Base-by-base conservation (phyloP, 2,113 vertebrate genomes). In the Castor canadensis region DNA sequence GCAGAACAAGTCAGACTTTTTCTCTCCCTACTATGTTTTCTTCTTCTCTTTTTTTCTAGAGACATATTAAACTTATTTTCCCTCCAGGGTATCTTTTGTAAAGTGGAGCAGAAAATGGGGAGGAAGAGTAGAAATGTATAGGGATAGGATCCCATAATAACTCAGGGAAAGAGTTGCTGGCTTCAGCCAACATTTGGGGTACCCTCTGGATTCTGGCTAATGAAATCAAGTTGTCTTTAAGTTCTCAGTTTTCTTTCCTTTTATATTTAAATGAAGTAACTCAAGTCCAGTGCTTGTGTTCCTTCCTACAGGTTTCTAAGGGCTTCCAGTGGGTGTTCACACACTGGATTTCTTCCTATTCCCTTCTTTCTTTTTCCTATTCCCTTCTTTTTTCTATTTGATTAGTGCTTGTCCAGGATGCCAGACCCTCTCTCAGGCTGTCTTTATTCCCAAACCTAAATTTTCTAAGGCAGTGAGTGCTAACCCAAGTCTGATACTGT, bases 1-100 rank as follows among this genome's bases (percentile, higher is more conserved):
- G 49, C 40, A 84, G 90, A 95, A 76, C 43, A 73, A 54, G 45
- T 73, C 11, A 91, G 40, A 97, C 83, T 91, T 54, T 52, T 90
- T 35, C 92, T 9, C 71, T 82, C 40, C 11, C 28, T 0, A 15
- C 72, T 72, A 22, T 56, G 52, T 62, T 93, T 76, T 56, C 32
- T 82, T 89, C 20, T 26, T n/a, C 0, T 2, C 15, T 73, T 79
- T 87, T 87, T 72, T 47, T 49, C n/a, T 58, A 71, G 47, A 62
- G 66, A 8, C 47, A 12, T 35, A 83, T 66, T 94, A 69, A 69
- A 83, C 16, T n/a, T 80, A n/a, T 89, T 69, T 75, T 86, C 20
- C 35, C 54, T 90, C n/a, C 47, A 12, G 38, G 38, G 3, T 54
- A 17, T 86, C 43, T 92, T 86, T 85, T 75, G 58, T n/a, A 91